Base-by-base conservation (phyloP, 2,888 invertebrate species). In the Sesia bembeciformis region DNA sequence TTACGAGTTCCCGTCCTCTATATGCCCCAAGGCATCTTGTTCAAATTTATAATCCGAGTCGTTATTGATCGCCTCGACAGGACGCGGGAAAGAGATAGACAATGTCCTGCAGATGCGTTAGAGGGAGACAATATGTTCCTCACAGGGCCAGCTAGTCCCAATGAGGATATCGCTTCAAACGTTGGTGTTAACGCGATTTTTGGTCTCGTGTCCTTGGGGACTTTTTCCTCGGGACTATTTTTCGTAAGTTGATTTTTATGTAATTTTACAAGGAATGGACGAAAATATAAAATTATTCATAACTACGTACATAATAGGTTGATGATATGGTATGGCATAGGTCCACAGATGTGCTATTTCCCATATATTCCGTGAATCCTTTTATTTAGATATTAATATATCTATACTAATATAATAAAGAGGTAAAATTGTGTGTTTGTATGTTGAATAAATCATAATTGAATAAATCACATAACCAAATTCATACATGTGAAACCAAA, bases 11-110 rank as follows among this genome's bases (percentile, higher is more conserved):
- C 38, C 56, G 50, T 5, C 54, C 52, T 42, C 23, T 23, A 23
- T 52, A 54, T 54, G 65, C 64, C 23, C 40, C 39, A 42, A 49
- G 62, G 58, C 61, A 62, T 66, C 70, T 68, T 67, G 60, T 70
- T 72, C 74, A 70, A 76, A 77, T 78, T 78, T 72, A 74, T 72
- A 79, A 77, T 75, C 71, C 62, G 74, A 70, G 67, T 72, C 73
- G 72, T 71, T 85, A 85, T 85, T 82, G 85, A 85, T 85, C 85
- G 82, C 60, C 64, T 62, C 60, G 60, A 67, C 63, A 7, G 39
- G 39, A 6, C 39, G 60, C 54, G 51, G 53, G 67, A 67, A 58
- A 57, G 70, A 57, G 70, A 65, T 60, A 55, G 53, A 4, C 4
- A 8, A 46, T 40, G 5, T 39, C 23, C 43, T 8, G 5, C 4